Evolutionary conservation across 2,797 vertebrate genomes (phyloP).

Genomic region (Enteromius anoplus): DNA sequence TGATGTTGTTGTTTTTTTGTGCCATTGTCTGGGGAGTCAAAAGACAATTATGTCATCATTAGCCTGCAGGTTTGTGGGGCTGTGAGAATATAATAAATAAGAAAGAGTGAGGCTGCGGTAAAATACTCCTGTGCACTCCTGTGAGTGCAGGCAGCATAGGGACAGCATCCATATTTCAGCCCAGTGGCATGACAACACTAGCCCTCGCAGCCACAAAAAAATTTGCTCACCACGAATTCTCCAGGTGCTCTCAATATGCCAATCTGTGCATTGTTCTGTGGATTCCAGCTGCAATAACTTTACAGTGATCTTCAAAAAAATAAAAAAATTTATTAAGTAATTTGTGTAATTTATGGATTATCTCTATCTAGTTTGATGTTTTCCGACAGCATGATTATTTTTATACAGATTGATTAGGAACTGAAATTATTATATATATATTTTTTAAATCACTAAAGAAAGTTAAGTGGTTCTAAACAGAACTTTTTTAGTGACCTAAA

Average conservation of each 20-base stretch:
- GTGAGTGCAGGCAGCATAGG: neutral
- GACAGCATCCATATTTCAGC: no score
- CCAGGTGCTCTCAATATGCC: no score
- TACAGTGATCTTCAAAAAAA: neutral
- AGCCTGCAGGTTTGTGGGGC: neutral
- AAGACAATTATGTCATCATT: no score
- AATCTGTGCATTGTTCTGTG: neutral
- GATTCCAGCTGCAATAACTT: neutral
- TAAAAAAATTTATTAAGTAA: neutral
- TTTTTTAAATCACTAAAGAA: neutral
- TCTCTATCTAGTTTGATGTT: neutral
- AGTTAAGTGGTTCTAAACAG: neutral
- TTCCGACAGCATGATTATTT: no score
- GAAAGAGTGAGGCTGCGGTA: neutral
- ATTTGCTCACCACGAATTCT: neutral
- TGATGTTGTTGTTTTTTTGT: no score
- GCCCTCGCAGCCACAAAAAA: neutral
- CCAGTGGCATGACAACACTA: neutral
- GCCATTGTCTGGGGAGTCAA: no score
- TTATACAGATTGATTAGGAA: no score
- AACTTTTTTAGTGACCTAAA: neutral
- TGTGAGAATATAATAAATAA: no score
- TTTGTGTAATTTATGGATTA: neutral
- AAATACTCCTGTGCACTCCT: no score
- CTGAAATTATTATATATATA: no score